phyloP scores from a whole-genome alignment of 2,797 vertebrate genomes.

The Pygocentrus nattereri region DNA sequence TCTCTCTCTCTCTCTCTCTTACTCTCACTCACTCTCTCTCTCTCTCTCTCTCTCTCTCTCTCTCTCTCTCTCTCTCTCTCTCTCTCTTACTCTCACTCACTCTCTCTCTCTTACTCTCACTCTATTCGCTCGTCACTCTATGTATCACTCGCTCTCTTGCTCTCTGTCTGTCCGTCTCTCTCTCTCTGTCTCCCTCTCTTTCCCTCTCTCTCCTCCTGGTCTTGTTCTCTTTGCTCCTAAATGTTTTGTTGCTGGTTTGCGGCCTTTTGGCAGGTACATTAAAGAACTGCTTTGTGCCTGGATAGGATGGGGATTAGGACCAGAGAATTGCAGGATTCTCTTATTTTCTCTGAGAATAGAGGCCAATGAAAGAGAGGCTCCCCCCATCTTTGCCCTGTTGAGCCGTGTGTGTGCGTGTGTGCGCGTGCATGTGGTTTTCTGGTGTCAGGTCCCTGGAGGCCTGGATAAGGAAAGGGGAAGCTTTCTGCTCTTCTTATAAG shows the following conservation, averaged over 20 bases:
- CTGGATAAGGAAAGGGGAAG: not conserved
- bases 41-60: too few relatives aligned
- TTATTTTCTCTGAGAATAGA: slow-evolving; percentile 23
- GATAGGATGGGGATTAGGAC: slow-evolving; percentile 31
- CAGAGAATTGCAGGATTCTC: slow-evolving; percentile 41
- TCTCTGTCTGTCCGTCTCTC: not conserved
- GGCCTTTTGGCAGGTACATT: slow-evolving; percentile 40
- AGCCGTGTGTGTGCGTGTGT: not conserved
- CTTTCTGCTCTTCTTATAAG: slow-evolving; percentile 9
- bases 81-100: too few relatives aligned
- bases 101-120: too few relatives aligned
- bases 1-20: too few relatives aligned
- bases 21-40: too few relatives aligned
- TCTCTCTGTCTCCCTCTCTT: not conserved
- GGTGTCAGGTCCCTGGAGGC: slow-evolving; percentile 16
- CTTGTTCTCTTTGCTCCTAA: slow-evolving; percentile 3
- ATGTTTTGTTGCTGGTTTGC: slow-evolving; percentile 24
- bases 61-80: too few relatives aligned
- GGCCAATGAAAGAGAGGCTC: not conserved
- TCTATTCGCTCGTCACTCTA: too few relatives aligned
- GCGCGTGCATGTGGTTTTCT: slow-evolving; percentile 7
- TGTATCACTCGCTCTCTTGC: not conserved
- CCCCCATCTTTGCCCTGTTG: not conserved
- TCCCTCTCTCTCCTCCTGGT: not conserved
- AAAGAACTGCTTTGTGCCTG: slow-evolving; percentile 48